Evolutionary conservation across 2,888 invertebrate genomes (phyloP).

Genomic region (Saturnia japonica): DNA sequence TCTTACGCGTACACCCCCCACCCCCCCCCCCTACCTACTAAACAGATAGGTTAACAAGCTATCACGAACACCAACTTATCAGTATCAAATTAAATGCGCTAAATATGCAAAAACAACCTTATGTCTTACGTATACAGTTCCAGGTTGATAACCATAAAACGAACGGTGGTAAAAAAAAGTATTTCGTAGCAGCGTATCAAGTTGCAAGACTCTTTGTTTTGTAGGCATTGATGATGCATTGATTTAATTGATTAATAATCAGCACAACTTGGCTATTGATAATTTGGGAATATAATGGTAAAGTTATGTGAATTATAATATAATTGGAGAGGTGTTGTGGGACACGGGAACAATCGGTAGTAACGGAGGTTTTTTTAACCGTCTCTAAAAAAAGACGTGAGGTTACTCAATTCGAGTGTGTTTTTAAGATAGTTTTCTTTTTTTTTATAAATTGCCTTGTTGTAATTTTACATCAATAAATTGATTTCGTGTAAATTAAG

Average conservation of each 20-base stretch:
- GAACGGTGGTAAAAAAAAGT: neutral
- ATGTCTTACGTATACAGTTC: neutral
- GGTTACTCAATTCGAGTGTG: too few relatives aligned
- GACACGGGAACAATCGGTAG: too few relatives aligned
- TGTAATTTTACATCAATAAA: too few relatives aligned
- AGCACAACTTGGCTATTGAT: neutral
- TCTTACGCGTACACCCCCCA: too few relatives aligned
- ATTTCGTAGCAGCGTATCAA: neutral
- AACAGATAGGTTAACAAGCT: conserved; percentile 12
- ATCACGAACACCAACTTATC: neutral
- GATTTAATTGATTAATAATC: neutral
- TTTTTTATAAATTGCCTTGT: too few relatives aligned
- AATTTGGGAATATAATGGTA: too few relatives aligned
- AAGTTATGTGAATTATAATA: too few relatives aligned
- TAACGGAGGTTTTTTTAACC: too few relatives aligned
- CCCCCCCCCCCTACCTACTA: conserved; percentile 16
- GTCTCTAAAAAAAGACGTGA: too few relatives aligned
- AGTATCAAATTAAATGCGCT: neutral
- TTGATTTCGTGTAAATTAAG: too few relatives aligned
- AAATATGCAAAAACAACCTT: neutral
- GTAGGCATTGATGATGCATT: neutral
- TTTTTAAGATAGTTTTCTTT: too few relatives aligned
- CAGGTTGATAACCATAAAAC: neutral
- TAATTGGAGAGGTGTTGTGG: too few relatives aligned
- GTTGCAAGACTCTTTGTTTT: neutral